Conservation (phyloP, 2,113 vertebrate species). For the Sardina pilchardus region DNA sequence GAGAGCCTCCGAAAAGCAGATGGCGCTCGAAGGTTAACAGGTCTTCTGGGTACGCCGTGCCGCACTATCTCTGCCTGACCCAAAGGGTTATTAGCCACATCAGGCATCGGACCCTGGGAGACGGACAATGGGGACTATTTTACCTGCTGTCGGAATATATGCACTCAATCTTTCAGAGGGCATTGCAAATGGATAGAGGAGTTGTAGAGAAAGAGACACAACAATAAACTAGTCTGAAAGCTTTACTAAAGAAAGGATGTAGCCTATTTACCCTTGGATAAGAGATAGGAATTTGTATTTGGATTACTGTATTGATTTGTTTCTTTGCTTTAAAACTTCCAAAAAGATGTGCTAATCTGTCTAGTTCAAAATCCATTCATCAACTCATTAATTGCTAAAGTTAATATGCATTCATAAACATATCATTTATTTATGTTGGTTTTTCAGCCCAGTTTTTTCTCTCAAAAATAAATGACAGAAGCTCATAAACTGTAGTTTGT, state of each 20-base stretch:
- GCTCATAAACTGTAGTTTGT: not conserved
- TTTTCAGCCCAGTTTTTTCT: not conserved
- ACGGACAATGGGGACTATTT: not conserved
- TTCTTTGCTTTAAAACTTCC: no score
- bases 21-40: conserved; percentile 11
- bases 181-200: not conserved
- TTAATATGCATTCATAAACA: no score
- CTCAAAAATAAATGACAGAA: not conserved
- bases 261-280: not conserved
- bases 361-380: no score
- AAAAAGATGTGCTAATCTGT: no score
- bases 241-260: not conserved
- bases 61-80: not conserved
- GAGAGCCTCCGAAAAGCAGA: conserved; percentile 1
- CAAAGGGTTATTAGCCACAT: not conserved
- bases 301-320: no score
- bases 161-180: not conserved
- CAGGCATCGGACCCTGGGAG: not conserved
- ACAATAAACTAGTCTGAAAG: not conserved
- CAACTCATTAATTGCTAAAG: no score
- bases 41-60: not conserved
- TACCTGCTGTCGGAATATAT: not conserved
- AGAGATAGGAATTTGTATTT: not conserved
- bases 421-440: not conserved
- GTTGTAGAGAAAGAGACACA: not conserved